Conservation (phyloP, 1,140 invertebrate species). For the Chionoecetes opilio region DNA sequence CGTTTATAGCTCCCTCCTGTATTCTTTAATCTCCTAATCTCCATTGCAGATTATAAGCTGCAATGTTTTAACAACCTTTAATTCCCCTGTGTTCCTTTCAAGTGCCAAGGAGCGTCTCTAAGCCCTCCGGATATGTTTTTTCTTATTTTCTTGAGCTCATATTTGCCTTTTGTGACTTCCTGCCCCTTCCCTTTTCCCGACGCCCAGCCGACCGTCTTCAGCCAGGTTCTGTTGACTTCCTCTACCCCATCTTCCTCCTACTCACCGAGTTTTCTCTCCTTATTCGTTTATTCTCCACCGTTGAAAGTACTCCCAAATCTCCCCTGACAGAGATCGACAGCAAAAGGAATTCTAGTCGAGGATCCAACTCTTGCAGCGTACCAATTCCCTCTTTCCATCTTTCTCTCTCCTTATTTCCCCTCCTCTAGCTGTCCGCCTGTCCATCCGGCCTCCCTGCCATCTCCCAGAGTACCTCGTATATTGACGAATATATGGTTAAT, state of each 20-base stretch:
- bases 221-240: neutral
- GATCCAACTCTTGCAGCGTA: neutral
- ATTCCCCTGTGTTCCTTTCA: neutral
- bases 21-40: too few relatives aligned
- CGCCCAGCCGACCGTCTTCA: neutral
- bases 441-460: too few relatives aligned
- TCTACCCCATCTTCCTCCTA: neutral
- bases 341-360: neutral
- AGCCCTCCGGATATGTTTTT: neutral
- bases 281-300: neutral
- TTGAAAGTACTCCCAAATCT: neutral
- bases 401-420: neutral
- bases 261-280: neutral
- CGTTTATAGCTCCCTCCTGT: too few relatives aligned
- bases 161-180: too few relatives aligned
- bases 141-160: neutral
- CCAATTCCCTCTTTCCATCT: slow-evolving; percentile 34
- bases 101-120: neutral
- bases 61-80: too few relatives aligned
- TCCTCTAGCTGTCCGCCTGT: neutral
- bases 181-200: too few relatives aligned
- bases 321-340: neutral
- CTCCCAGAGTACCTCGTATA: neutral
- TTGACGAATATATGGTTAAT: slow-evolving; percentile 2
- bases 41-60: too few relatives aligned